Conservation (phyloP, 2,888 invertebrate genomes). For the Tupiocoris notatus region DNA sequence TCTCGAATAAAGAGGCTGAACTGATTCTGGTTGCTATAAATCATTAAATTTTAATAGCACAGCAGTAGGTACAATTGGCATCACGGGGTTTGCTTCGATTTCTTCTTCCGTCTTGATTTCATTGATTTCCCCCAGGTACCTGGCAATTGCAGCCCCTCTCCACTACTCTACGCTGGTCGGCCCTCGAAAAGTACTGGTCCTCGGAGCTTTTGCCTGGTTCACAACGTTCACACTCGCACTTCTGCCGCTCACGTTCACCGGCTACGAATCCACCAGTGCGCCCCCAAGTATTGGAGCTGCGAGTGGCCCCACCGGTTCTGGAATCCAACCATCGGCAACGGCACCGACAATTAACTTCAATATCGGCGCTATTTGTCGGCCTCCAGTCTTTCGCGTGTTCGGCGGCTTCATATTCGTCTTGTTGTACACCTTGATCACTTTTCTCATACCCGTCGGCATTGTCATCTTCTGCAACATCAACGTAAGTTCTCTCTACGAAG, state of each 20-base stretch:
- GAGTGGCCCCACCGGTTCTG: not conserved
- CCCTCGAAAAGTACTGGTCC: constrained; percentile 66
- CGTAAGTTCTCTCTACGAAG: too few species aligned
- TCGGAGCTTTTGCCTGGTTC: constrained; percentile 68
- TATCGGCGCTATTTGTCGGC: constrained; percentile 55
- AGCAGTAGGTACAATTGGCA: too few species aligned
- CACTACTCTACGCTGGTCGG: constrained; percentile 77
- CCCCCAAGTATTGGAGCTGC: not conserved
- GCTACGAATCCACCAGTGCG: constrained; percentile 52
- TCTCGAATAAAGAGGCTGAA: too few species aligned
- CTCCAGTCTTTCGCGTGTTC: constrained; percentile 64
- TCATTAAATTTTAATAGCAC: too few species aligned
- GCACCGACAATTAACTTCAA: not conserved
- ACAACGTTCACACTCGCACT: constrained; percentile 57
- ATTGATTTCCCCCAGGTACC: too few species aligned
- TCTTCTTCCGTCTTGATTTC: too few species aligned
- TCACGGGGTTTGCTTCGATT: too few species aligned
- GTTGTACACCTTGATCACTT: constrained; percentile 64
- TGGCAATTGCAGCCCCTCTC: constrained; percentile 75
- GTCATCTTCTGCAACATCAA: constrained; percentile 72
- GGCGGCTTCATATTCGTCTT: constrained; percentile 64
- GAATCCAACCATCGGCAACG: not conserved
- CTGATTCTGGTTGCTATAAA: too few species aligned
- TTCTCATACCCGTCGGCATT: constrained; percentile 66
- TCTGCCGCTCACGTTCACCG: constrained; percentile 62